Evolutionary conservation across 2,797 vertebrate genomes (phyloP), one percentile per base, ranked within the genome.

Genomic region (Hydrophis major): DNA sequence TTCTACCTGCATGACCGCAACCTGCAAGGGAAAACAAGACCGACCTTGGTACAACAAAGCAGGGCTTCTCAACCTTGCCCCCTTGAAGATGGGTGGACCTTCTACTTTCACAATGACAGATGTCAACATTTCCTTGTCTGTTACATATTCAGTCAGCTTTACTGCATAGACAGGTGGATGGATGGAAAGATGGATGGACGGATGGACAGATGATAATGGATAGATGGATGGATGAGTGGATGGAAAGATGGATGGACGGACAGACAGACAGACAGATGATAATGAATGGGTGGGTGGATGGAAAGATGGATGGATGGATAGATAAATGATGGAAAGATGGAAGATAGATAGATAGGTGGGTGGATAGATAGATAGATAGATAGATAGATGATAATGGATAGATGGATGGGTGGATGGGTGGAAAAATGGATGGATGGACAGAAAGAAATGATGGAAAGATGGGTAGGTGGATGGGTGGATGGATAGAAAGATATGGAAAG

Each of bases 1-100:
- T 93, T 99, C 98, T 89, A 97, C 97, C 95, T 99, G 99, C 99
- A 99, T 99, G 93, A 98, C 98, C 18, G 98, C 98, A 94, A 99
- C 98, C 99, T 99, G 95, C 37, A 90, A 56, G 93, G 42, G 90
- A 92, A 95, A 53, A 63, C 28, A 56, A 93, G 89, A 89, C 27
- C 5, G 88, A 93, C 10, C 8, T 83, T 27, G 14, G 6, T 8
- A 87, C 86, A 47, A 0, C 11, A 74, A 74, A 74, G 66, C 1
- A 18, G 66, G 14, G 32, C 1, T 74, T 74, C n/a, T 74, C 14
- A 37, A 37, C 6, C 2, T 7, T 32, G n/a, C n/a, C 14, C 14
- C 16, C n/a, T 37, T 18, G 66, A 32, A 37, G 66, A 18, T 2
- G 6, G 0, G n/a, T 1, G 14, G 14, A 37, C 37, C 2, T 37